These are phyloP conservation scores for Heliconius melpomene DNA, from an alignment of 1,140 invertebrate genomes.

Conservation along the genomic window DNA sequence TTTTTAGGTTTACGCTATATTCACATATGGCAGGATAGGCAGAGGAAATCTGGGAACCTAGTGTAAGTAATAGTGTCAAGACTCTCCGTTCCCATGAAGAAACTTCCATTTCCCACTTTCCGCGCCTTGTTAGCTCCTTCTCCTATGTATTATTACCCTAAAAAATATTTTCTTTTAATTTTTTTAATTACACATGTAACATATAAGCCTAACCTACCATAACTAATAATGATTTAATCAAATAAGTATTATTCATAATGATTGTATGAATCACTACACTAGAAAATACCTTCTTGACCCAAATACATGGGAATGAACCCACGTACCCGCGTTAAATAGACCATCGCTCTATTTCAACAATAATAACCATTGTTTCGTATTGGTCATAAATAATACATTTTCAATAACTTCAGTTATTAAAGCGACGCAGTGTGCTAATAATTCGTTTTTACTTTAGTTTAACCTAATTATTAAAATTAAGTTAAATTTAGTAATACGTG, in stretches of 20 bases:
- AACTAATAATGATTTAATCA: neutral
- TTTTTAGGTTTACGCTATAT: no score
- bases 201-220: neutral
- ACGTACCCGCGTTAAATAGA: neutral
- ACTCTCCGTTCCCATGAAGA: no score
- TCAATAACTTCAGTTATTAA: neutral
- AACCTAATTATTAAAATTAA: neutral
- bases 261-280: neutral
- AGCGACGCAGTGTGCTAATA: neutral
- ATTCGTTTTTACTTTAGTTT: neutral
- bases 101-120: no score
- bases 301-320: slow-evolving; percentile 8
- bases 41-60: no score
- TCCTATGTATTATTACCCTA: no score
- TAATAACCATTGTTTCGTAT: slow-evolving; percentile 6
- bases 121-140: no score
- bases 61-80: no score
- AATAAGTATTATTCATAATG: neutral
- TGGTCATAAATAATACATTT: slow-evolving; percentile 3
- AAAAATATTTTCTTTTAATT: no score
- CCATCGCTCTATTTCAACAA: neutral
- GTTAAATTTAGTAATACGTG: neutral
- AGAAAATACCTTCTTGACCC: slow-evolving; percentile 6
- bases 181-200: neutral
- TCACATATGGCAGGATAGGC: no score